phyloP scores from a whole-genome alignment of 2,113 vertebrate species.

The Columba livia region DNA sequence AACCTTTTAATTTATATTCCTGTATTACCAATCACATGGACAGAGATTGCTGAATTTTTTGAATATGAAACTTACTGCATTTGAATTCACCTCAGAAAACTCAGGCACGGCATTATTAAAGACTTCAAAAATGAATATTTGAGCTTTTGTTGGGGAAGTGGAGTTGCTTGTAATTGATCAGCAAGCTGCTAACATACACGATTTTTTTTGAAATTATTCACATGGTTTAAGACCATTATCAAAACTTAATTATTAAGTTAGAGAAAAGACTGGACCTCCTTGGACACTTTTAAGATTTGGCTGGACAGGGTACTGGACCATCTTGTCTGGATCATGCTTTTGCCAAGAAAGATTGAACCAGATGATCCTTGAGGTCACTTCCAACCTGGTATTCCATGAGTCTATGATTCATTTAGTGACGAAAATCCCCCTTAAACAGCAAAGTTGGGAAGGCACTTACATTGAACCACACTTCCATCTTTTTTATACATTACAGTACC shows the following conservation, averaged over 20 bases:
- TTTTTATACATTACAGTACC: not conserved
- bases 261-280: not conserved
- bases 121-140: not conserved
- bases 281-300: not conserved
- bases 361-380: not conserved
- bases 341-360: not conserved
- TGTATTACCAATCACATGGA: not conserved
- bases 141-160: not conserved
- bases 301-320: not conserved
- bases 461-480: not conserved
- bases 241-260: not conserved
- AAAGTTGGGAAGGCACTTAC: not conserved
- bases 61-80: conserved; percentile 21
- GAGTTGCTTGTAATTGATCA: not conserved
- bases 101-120: not conserved
- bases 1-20: conserved; percentile 31
- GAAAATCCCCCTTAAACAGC: not conserved
- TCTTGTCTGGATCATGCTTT: not conserved
- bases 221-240: not conserved
- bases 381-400: not conserved
- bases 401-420: not conserved
- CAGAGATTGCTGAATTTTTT: not conserved
- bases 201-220: not conserved
- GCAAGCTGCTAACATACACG: not conserved
- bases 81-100: conserved; percentile 21